These are phyloP conservation scores for Selene dorsalis DNA, from an alignment of 2,797 vertebrate genomes.

Conservation along the genomic window DNA sequence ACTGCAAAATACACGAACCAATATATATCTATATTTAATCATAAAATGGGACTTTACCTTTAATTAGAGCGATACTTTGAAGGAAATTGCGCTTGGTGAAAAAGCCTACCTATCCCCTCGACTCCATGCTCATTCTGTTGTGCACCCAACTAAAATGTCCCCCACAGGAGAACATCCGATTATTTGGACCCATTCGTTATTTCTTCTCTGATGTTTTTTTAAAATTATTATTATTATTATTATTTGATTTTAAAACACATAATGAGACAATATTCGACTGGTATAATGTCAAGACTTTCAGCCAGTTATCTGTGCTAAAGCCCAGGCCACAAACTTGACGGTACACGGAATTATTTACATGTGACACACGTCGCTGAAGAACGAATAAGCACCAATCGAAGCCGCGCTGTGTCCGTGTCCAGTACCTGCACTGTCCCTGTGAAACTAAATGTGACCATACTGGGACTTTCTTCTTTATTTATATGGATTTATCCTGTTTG, in stretches of 20 bases:
- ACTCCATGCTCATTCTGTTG: slow-evolving; percentile 13
- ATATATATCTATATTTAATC: fast-evolving
- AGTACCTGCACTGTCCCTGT: fast-evolving
- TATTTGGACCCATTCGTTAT: neutral
- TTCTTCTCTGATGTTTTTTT: neutral
- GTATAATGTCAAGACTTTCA: fast-evolving
- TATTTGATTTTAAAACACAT: fast-evolving
- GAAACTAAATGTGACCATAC: neutral
- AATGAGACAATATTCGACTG: fast-evolving
- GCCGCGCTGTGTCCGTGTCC: neutral
- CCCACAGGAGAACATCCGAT: neutral
- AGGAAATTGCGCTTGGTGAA: neutral
- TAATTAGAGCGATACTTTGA: neutral
- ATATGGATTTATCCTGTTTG: neutral
- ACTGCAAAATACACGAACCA: fast-evolving
- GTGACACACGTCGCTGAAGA: slow-evolving; percentile 42
- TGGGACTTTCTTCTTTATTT: fast-evolving
- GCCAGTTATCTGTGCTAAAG: neutral
- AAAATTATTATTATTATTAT: neutral
- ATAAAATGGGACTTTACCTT: slow-evolving; percentile 51
- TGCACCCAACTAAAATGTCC: slow-evolving; percentile 60
- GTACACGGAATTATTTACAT: slow-evolving; percentile 66
- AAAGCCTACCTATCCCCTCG: neutral
- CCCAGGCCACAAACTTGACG: neutral
- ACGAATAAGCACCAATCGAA: neutral